These are phyloP conservation scores for Stichodactyla helianthus DNA, from an alignment of 64 coral and sea anemone species.

Conservation along the genomic window DNA sequence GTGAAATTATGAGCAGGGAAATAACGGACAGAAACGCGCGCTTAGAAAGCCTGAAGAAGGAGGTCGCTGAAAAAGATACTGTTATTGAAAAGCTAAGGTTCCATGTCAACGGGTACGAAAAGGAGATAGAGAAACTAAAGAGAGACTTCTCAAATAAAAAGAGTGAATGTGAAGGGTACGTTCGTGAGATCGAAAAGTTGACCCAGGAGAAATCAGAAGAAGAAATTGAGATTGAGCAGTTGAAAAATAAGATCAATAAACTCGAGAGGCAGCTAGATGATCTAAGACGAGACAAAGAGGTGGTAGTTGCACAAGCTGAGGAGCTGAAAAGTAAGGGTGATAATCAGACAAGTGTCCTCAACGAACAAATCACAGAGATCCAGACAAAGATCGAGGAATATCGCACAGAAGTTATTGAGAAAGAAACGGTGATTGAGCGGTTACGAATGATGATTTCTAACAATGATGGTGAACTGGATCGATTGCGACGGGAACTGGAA, in stretches of 20 bases:
- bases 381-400: conserved; percentile 87
- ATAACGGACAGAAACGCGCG: conserved; percentile 61
- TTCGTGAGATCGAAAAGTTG: conserved; percentile 65
- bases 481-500: conserved; percentile 78
- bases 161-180: conserved; percentile 47
- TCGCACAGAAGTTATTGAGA: conserved; percentile 81
- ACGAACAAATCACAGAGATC: conserved; percentile 76
- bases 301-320: conserved; percentile 29
- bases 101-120: conserved; percentile 66
- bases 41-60: conserved; percentile 80
- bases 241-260: conserved; percentile 45
- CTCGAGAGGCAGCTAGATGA: conserved; percentile 42
- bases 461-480: conserved; percentile 83
- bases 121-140: conserved; percentile 78
- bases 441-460: conserved; percentile 70
- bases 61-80: conserved; percentile 82
- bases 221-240: conserved; percentile 64
- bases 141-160: conserved; percentile 76
- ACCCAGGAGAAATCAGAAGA: conserved; percentile 82
- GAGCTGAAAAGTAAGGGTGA: conserved; percentile 67
- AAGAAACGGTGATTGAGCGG: conserved; percentile 85
- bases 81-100: conserved; percentile 84
- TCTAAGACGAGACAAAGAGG: conserved; percentile 53
- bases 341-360: conserved; percentile 39
- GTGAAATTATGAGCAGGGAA: conserved; percentile 52